Evolutionary conservation across 2,797 vertebrate species (phyloP).

Genomic region (Sebastes miniatus): DNA sequence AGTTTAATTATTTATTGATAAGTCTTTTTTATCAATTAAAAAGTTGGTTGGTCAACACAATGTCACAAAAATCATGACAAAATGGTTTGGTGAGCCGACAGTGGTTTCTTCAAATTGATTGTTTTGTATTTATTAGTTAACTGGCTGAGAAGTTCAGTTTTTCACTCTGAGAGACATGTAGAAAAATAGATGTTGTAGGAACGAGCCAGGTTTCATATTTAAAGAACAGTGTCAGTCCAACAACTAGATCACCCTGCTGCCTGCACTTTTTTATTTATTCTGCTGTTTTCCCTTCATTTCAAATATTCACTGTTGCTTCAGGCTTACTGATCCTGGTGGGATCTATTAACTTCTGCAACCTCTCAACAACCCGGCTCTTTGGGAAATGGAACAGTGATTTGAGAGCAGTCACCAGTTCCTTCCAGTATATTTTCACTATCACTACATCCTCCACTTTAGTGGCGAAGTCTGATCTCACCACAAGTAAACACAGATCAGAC

Average conservation of each 20-base stretch:
- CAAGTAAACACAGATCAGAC: slow-evolving; percentile 1
- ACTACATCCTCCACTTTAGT: background rate
- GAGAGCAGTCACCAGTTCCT: background rate
- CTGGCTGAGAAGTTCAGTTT: background rate
- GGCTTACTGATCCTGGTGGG: slow-evolving; percentile 11
- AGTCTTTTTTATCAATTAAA: background rate
- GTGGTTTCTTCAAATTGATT: background rate
- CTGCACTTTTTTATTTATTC: background rate
- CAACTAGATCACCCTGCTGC: background rate
- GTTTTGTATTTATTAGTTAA: background rate
- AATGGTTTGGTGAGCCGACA: background rate
- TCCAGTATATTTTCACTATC: background rate
- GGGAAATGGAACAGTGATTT: background rate
- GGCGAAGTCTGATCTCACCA: slow-evolving; percentile 10
- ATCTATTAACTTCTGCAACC: slow-evolving; percentile 24
- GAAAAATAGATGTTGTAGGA: background rate
- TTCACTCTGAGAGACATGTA: background rate
- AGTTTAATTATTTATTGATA: background rate
- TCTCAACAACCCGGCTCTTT: slow-evolving; percentile 30
- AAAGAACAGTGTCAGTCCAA: background rate
- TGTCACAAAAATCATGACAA: background rate
- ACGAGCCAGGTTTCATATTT: background rate
- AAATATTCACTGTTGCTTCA: background rate
- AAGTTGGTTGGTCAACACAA: background rate
- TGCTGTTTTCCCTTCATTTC: background rate